These are phyloP conservation scores for Prenolepis imparis DNA, from an alignment of 2,888 invertebrate genomes.

Conservation along the genomic window DNA sequence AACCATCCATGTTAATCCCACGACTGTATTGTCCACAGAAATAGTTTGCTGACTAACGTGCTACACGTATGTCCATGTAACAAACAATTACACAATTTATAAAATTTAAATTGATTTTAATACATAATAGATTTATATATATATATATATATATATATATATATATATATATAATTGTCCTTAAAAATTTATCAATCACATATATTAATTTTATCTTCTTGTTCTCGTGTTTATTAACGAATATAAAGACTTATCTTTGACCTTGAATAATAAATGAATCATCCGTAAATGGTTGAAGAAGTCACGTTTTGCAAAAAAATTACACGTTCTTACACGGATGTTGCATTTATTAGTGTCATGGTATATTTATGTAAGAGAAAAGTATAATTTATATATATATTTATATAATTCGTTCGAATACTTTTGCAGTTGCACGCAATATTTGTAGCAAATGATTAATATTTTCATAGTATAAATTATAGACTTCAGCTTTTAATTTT, in stretches of 20 bases:
- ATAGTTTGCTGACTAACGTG: conserved; percentile 75
- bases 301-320: background rate
- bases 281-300: too few species aligned
- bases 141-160: too few species aligned
- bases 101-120: background rate
- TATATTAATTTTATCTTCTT: background rate
- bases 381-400: background rate
- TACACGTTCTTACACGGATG: background rate
- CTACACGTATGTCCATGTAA: conserved; percentile 68
- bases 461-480: background rate
- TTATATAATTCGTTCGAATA: background rate
- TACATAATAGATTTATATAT: background rate
- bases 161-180: too few species aligned
- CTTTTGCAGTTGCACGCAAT: background rate
- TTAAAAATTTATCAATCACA: background rate
- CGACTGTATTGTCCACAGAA: conserved; percentile 79
- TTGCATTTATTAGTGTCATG: background rate
- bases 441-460: background rate
- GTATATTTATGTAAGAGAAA: background rate
- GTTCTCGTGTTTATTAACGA: background rate
- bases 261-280: background rate
- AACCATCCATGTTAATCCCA: conserved; percentile 81
- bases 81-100: conserved; percentile 1
- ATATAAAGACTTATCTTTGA: background rate
- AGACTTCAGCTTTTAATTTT: background rate